Base-by-base conservation (phyloP, 1,140 invertebrate species). In the Oppia nitens region DNA sequence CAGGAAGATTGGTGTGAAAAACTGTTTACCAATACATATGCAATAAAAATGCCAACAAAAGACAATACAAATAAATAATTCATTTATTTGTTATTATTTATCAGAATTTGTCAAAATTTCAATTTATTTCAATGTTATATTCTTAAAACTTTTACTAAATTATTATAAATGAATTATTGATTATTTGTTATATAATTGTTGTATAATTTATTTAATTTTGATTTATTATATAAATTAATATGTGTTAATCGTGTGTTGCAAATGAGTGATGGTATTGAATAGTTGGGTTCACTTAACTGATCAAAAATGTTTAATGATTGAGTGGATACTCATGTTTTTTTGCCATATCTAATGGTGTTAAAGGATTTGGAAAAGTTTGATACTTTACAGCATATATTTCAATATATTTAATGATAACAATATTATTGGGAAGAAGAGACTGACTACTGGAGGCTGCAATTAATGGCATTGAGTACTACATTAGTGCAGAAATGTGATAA, bases 331-430 rank as follows among this genome's bases (percentile, higher is more conserved):
- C 32, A 40, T 40, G 6, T n/a, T 40, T 40, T 40, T 17, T 40
- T 9, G 6, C 6, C 17, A 6, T 40, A 9, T 40, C 32, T 6
- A 40, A 40, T 9, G 32, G 32, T 9, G 17, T 40, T 9, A 40
- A 40, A 40, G 17, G 32, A 9, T 9, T 40, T 9, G 32, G 32
- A 40, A 40, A 40, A 40, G 81, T 89, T 14, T 86, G 91, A 6
- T 92, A 88, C 68, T 93, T 96, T 70, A 96, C 91, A 1, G 68
- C 83, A n/a, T n/a, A n/a, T 0, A 66, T 83, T 4, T 85, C 87
- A 68, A 84, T 84, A 1, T 87, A 87, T 67, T 74, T 85, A n/a
- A 79, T 86, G 66, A 72, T 87, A 47, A 76, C 79, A 0, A 79
- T 81, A 6, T 71, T 88, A 14, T 71, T 87, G 23, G 71, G 85